Evolutionary conservation across 2,113 vertebrate species (phyloP).

Genomic region (Petromus typicus): DNA sequence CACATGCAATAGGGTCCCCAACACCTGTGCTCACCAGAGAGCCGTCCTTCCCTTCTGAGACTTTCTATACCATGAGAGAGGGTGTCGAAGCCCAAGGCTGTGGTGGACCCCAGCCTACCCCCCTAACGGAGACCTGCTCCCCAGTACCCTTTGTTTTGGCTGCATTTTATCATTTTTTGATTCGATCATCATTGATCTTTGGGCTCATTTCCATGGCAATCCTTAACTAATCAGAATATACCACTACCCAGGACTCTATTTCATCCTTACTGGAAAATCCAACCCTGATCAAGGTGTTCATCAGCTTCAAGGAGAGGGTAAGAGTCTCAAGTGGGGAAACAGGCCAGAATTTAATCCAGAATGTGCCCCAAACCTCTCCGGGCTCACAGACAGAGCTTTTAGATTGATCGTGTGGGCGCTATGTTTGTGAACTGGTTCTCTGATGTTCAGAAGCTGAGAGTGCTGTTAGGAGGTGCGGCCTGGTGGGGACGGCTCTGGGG

Average conservation of each 20-base stretch:
- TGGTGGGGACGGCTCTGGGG: not conserved
- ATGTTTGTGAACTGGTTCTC: not conserved
- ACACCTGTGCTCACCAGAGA: not conserved
- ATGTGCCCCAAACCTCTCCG: not conserved
- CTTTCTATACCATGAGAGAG: not conserved
- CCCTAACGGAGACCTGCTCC: not conserved
- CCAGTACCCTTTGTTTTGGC: not conserved
- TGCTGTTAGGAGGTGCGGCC: not conserved
- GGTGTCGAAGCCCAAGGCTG: too few relatives aligned
- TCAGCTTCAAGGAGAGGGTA: not conserved
- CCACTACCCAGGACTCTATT: not conserved
- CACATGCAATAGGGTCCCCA: not conserved
- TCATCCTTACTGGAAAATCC: not conserved
- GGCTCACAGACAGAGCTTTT: not conserved
- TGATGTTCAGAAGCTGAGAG: not conserved
- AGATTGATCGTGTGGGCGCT: not conserved
- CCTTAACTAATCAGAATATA: not conserved
- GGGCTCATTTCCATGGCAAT: constrained; percentile 51
- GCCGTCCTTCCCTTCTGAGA: not conserved
- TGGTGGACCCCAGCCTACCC: not conserved
- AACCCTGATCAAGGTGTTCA: not conserved
- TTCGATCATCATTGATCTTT: constrained; percentile 40
- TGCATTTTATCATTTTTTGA: constrained; percentile 37
- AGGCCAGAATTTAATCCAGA: not conserved
- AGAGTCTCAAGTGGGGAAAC: not conserved